Percentiles rank a stretch among this genome's conserved stretches.
Conservation (phyloP, 2,797 vertebrate genomes). For the Rhynchotus rufescens region DNA sequence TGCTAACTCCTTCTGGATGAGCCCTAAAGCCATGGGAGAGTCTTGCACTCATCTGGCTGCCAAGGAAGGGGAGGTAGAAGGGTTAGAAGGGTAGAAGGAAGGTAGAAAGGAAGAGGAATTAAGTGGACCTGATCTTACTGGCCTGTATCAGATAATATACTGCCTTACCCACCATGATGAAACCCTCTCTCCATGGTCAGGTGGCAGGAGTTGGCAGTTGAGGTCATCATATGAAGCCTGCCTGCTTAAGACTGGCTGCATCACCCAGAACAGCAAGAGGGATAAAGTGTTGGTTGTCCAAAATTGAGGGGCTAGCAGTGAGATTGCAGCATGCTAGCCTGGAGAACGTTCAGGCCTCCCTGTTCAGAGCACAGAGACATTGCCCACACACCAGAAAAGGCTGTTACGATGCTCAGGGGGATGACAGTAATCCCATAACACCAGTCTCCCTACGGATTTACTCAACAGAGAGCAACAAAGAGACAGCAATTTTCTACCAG, state of each 20-base stretch:
- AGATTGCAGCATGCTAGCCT: not conserved
- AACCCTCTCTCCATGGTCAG: not conserved
- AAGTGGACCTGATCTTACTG: too few species aligned
- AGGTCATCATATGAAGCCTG: not conserved
- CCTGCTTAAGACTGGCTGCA: not conserved
- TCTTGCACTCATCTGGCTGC: too few species aligned
- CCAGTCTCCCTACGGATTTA: not conserved
- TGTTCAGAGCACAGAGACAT: not conserved
- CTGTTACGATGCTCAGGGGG: not conserved
- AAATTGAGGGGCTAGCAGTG: not conserved
- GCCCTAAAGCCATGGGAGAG: too few species aligned
- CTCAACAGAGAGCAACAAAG: not conserved
- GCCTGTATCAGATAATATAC: not conserved
- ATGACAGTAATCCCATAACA: not conserved
- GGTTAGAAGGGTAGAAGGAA: too few species aligned
- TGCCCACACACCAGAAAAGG: not conserved
- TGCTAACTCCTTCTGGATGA: too few species aligned
- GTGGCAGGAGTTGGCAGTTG: not conserved
- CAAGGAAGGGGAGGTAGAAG: too few species aligned
- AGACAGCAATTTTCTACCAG: not conserved
- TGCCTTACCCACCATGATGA: not conserved
- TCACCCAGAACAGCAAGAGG: too few species aligned
- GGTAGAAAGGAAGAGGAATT: too few species aligned
- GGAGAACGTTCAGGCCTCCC: fast-evolving
- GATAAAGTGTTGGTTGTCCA: fast-evolving